Evolutionary conservation across 2,797 vertebrate genomes (phyloP).

Genomic region (Acrossocheilus wenchowensis): DNA sequence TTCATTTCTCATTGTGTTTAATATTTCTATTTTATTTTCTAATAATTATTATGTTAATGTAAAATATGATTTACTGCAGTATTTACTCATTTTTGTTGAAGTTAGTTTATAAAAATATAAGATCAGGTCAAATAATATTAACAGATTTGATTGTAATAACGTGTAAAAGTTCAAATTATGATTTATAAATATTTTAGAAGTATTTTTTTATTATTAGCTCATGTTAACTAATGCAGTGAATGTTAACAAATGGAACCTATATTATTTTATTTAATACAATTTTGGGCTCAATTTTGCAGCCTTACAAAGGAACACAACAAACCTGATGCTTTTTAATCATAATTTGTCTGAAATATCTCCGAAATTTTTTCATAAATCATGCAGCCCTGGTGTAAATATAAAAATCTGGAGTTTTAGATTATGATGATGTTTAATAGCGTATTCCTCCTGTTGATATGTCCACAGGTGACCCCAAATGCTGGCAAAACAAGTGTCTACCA

Average conservation of each 20-base stretch:
- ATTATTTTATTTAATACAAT: neutral
- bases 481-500: slow-evolving; percentile 99
- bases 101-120: neutral
- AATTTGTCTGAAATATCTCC: neutral
- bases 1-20: neutral
- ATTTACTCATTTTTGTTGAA: neutral
- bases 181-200: neutral
- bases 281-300: neutral
- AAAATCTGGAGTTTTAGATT: neutral
- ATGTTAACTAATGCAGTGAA: neutral
- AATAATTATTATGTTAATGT: no score
- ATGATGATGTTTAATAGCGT: neutral
- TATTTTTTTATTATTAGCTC: neutral
- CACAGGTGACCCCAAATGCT: slow-evolving; percentile 98
- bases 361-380: neutral
- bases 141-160: neutral
- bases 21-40: no score
- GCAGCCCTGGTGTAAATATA: neutral
- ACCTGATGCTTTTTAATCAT: neutral
- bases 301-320: no score
- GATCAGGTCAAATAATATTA: neutral
- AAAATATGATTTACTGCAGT: neutral
- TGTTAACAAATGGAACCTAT: neutral
- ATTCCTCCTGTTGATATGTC: slow-evolving; percentile 46
- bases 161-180: no score